phyloP scores from a whole-genome alignment of 2,113 vertebrate species.

The Rhagologus leucostigma region DNA sequence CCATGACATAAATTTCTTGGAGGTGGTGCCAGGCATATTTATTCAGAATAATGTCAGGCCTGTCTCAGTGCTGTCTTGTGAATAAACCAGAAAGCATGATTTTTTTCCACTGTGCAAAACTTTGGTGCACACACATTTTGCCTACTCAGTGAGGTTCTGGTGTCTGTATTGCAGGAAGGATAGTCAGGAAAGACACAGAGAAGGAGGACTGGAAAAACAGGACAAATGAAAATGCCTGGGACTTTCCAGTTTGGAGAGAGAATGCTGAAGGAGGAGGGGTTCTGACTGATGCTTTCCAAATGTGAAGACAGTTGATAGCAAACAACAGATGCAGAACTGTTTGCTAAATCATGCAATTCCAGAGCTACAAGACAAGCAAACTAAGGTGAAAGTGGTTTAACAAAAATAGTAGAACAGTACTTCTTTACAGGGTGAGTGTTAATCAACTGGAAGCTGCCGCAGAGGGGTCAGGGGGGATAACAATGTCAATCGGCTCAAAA shows the following conservation, averaged over 20 bases:
- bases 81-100: slow-evolving; percentile 18
- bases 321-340: neutral
- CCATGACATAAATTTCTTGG: slow-evolving; percentile 46
- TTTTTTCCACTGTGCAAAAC: slow-evolving; percentile 18
- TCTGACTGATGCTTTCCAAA: neutral
- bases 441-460: neutral
- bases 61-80: slow-evolving; percentile 28
- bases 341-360: neutral
- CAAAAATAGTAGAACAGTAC: neutral
- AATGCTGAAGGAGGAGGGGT: neutral
- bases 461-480: neutral
- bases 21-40: slow-evolving; percentile 53
- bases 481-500: neutral
- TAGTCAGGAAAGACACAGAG: neutral
- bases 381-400: neutral
- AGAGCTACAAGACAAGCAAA: neutral
- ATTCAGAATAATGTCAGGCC: slow-evolving; percentile 38
- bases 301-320: neutral
- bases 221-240: neutral
- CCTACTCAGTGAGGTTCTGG: neutral
- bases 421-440: neutral
- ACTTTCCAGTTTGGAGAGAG: neutral
- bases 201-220: neutral
- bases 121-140: neutral
- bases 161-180: neutral